These are phyloP conservation scores for Calameuta idolon DNA, from an alignment of 2,888 invertebrate species.

Conservation along the genomic window DNA sequence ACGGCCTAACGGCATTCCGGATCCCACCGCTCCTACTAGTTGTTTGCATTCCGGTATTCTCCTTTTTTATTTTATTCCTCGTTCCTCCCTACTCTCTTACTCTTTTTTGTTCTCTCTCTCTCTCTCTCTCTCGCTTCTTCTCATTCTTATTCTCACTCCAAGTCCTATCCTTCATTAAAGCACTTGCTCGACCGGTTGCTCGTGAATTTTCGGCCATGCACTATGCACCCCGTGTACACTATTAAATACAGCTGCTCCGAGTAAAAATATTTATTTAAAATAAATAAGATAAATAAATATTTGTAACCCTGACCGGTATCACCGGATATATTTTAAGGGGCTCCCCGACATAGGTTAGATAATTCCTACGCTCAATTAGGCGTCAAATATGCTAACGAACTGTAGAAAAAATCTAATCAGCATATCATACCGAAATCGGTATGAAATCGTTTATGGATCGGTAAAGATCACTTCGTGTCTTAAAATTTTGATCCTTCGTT, in stretches of 20 bases:
- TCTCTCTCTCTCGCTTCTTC: conserved; percentile 14
- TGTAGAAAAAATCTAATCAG: not conserved
- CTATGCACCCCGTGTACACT: not conserved
- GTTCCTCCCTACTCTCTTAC: conserved; percentile 4
- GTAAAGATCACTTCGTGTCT: not conserved
- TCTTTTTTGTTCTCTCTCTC: too few species aligned
- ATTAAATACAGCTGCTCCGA: not conserved
- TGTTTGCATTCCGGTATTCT: conserved; percentile 40
- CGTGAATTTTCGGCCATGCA: not conserved
- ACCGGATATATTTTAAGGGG: not conserved
- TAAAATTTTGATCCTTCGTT: not conserved
- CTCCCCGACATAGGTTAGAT: not conserved
- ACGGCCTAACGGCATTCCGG: conserved; percentile 53
- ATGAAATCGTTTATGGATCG: not conserved
- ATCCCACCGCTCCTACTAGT: conserved; percentile 34
- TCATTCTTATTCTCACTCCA: not conserved
- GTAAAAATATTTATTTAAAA: not conserved
- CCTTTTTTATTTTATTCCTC: conserved; percentile 13
- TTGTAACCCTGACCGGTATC: not conserved
- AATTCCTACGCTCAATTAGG: not conserved
- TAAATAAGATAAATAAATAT: not conserved
- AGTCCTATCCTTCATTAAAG: not conserved
- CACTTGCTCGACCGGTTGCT: not conserved
- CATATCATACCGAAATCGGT: not conserved
- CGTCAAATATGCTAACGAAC: not conserved